Percentiles rank a stretch among this genome's conserved stretches.
Evolutionary conservation across 2,888 invertebrate species (phyloP).

Genomic region (Epistrophella euchroma): DNA sequence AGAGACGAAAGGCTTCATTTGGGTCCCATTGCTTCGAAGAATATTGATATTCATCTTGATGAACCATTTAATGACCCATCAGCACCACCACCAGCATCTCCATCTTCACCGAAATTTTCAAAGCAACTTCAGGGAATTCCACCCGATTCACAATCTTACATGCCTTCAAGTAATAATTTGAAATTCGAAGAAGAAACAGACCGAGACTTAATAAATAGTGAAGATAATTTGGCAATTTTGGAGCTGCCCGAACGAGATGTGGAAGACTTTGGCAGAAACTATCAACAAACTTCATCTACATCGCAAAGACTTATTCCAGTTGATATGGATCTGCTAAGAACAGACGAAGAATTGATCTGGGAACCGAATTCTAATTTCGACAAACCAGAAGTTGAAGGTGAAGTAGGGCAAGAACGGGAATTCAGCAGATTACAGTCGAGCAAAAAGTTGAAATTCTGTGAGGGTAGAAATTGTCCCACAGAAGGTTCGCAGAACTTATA

Average conservation of each 20-base stretch:
- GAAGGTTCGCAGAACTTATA: not conserved
- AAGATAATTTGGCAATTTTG: not conserved
- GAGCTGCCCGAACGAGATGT: conserved; percentile 64
- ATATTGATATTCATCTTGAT: not conserved
- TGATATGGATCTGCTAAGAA: conserved; percentile 50
- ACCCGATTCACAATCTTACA: not conserved
- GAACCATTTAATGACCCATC: conserved; percentile 11
- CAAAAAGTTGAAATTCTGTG: not conserved
- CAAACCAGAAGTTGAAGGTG: not conserved
- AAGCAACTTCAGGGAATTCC: not conserved
- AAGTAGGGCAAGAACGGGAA: too few relatives aligned
- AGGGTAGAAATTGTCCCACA: not conserved
- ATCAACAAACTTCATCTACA: not conserved
- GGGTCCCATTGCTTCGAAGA: not conserved
- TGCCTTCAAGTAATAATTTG: not conserved
- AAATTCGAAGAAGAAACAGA: not conserved
- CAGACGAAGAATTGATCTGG: conserved; percentile 13
- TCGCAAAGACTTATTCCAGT: conserved; percentile 45
- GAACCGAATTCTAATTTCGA: not conserved
- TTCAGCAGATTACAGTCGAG: not conserved
- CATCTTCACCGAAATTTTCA: conserved; percentile 3
- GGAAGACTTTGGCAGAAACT: not conserved
- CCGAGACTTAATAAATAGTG: not conserved
- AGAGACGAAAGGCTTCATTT: conserved; percentile 19
- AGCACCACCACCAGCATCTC: not conserved